phyloP scores from a whole-genome alignment of 2,888 invertebrate genomes.

The Orchestes rusci region DNA sequence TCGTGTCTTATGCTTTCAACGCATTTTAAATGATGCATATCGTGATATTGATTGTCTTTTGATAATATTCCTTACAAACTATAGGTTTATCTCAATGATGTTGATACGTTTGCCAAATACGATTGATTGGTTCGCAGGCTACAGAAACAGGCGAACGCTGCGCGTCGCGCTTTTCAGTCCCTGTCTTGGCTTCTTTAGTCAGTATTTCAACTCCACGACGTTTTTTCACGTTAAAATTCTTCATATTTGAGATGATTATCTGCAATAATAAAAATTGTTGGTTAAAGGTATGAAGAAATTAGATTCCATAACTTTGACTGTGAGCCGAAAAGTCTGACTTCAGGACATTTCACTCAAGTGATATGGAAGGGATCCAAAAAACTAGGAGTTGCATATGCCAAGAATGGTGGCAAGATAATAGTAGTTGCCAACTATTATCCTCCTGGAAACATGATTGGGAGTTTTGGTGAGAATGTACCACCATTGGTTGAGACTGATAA shows the following conservation, averaged over 20 bases:
- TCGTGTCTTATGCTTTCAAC: too few relatives aligned
- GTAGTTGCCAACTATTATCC: slow-evolving; percentile 89
- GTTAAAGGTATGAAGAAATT: slow-evolving; percentile 57
- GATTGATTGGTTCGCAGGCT: too few relatives aligned
- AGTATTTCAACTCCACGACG: too few relatives aligned
- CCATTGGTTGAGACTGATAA: slow-evolving; percentile 44
- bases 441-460: slow-evolving; percentile 75
- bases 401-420: slow-evolving; percentile 58
- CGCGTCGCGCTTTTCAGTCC: too few relatives aligned
- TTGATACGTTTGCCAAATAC: too few relatives aligned
- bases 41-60: too few relatives aligned
- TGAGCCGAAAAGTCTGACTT: slow-evolving; percentile 57
- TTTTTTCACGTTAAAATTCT: too few relatives aligned
- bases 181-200: too few relatives aligned
- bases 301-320: slow-evolving; percentile 60
- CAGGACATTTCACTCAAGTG: slow-evolving; percentile 69
- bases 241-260: not conserved
- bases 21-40: too few relatives aligned
- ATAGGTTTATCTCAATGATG: too few relatives aligned
- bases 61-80: too few relatives aligned
- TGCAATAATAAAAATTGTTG: not conserved
- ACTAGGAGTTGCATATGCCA: slow-evolving; percentile 69
- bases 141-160: too few relatives aligned
- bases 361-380: slow-evolving; percentile 73
- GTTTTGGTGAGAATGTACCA: slow-evolving; percentile 65